These are phyloP conservation scores for Onchidella celtica DNA, from an alignment of 2,888 invertebrate genomes.

Conservation along the genomic window DNA sequence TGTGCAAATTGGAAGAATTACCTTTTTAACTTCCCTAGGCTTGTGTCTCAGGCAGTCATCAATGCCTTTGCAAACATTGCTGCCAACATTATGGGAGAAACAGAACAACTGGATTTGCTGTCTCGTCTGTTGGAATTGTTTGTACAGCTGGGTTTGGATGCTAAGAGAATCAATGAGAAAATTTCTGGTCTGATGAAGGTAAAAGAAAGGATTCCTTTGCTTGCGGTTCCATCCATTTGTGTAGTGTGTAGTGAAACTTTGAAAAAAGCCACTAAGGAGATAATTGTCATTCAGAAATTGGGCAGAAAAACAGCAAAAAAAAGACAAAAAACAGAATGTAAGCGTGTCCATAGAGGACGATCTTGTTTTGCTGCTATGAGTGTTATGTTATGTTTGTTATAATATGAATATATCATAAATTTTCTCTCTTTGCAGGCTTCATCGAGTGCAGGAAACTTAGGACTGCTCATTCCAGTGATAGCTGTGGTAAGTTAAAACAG, in stretches of 20 bases:
- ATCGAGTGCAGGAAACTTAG: conserved; percentile 97
- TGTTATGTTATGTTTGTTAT: too few species aligned
- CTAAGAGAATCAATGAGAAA: conserved; percentile 96
- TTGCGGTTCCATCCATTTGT: too few species aligned
- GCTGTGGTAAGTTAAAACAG: conserved; percentile 85
- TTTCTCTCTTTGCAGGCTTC: conserved; percentile 86
- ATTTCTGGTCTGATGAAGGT: conserved; percentile 87
- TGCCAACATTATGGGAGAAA: conserved; percentile 93
- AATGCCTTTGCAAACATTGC: conserved; percentile 98
- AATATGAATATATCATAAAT: neutral
- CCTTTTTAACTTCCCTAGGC: conserved; percentile 82
- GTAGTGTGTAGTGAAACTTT: too few species aligned
- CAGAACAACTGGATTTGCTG: conserved; percentile 89
- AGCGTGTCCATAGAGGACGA: too few species aligned
- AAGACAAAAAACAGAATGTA: too few species aligned
- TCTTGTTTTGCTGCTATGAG: too few species aligned
- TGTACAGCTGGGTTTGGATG: conserved; percentile 98
- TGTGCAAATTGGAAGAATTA: too few species aligned
- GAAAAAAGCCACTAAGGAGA: too few species aligned
- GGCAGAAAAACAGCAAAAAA: too few species aligned
- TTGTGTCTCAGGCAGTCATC: conserved; percentile 96
- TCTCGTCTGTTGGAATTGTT: conserved; percentile 95
- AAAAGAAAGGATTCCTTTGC: too few species aligned
- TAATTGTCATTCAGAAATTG: too few species aligned
- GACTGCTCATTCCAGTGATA: conserved; percentile 98